Percentiles rank a stretch among this genome's conserved stretches.
Evolutionary conservation across 2,888 invertebrate species (phyloP).

Genomic region (Scaptomyza parva): DNA sequence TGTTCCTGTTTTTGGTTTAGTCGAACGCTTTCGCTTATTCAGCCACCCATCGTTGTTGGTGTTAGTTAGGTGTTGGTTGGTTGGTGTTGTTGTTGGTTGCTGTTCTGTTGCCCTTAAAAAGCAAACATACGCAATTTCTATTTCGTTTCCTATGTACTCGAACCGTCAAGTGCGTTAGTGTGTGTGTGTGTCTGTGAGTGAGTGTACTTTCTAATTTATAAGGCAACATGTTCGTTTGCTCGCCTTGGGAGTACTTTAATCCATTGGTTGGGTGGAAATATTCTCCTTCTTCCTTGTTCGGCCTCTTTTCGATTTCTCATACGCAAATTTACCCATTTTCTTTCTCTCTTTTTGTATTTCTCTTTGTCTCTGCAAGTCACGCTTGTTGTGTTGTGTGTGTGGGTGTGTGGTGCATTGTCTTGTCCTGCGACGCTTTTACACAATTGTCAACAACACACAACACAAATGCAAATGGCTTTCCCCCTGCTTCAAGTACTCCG

Average conservation of each 20-base stretch:
- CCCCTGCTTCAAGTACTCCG: neutral
- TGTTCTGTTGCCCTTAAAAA: conserved; percentile 41
- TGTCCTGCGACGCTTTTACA: conserved; percentile 63
- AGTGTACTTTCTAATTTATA: conserved; percentile 69
- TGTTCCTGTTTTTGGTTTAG: conserved; percentile 36
- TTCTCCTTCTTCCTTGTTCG: conserved; percentile 13
- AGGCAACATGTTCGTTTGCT: conserved; percentile 65
- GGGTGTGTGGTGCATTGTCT: conserved; percentile 60
- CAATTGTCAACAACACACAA: conserved; percentile 77
- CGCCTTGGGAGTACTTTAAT: conserved; percentile 66
- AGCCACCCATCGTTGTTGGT: conserved; percentile 15
- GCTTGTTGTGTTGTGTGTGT: conserved; percentile 9
- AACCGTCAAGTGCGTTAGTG: conserved; percentile 26
- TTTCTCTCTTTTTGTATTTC: conserved; percentile 20
- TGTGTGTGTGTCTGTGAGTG: conserved; percentile 17
- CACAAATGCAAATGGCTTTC: conserved; percentile 62
- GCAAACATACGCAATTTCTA: conserved; percentile 72
- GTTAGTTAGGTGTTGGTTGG: conserved; percentile 7
- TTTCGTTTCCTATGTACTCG: conserved; percentile 52
- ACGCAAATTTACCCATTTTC: conserved; percentile 63
- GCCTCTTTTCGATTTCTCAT: conserved; percentile 63
- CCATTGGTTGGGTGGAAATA: conserved; percentile 50
- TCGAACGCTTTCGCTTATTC: conserved; percentile 51
- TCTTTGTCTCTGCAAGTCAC: conserved; percentile 2
- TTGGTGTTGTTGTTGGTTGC: neutral